Conservation (phyloP, 2,113 vertebrate genomes). For the Heteronetta atricapilla region DNA sequence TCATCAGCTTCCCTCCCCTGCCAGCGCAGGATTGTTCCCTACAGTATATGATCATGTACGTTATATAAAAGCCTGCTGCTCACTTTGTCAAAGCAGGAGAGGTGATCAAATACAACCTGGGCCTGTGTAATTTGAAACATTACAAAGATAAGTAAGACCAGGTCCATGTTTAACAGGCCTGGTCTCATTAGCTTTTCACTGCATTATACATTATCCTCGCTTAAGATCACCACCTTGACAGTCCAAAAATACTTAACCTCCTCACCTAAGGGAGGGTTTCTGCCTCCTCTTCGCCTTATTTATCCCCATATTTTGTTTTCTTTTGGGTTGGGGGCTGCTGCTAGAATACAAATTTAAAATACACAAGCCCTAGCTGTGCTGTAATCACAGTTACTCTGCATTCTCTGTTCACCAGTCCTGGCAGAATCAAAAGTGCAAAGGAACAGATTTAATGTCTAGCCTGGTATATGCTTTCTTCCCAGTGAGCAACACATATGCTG, state of each 20-base stretch:
- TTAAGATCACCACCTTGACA: constrained; percentile 18
- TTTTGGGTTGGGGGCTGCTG: neutral
- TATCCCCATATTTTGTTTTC: neutral
- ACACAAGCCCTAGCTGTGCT: neutral
- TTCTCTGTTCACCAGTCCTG: neutral
- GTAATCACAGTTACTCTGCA: neutral
- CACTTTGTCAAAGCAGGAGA: neutral
- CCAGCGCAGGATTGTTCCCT: constrained; percentile 8
- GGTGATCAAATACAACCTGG: constrained; percentile 3
- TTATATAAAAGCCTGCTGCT: constrained; percentile 37
- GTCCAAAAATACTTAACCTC: constrained; percentile 14
- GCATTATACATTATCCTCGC: constrained; percentile 49
- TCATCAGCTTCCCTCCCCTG: constrained; percentile 14
- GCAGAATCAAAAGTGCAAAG: neutral
- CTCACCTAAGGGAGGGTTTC: neutral
- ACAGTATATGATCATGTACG: neutral
- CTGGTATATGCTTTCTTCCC: neutral
- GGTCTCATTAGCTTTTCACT: constrained; percentile 37
- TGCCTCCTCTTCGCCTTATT: neutral
- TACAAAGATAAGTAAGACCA: constrained; percentile 27
- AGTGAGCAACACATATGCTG: neutral
- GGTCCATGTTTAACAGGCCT: constrained; percentile 20
- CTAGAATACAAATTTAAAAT: neutral
- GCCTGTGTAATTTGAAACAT: constrained; percentile 41
- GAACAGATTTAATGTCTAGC: neutral